Conservation (phyloP, 2,888 invertebrate genomes). For the Ypsolopha sequella region DNA sequence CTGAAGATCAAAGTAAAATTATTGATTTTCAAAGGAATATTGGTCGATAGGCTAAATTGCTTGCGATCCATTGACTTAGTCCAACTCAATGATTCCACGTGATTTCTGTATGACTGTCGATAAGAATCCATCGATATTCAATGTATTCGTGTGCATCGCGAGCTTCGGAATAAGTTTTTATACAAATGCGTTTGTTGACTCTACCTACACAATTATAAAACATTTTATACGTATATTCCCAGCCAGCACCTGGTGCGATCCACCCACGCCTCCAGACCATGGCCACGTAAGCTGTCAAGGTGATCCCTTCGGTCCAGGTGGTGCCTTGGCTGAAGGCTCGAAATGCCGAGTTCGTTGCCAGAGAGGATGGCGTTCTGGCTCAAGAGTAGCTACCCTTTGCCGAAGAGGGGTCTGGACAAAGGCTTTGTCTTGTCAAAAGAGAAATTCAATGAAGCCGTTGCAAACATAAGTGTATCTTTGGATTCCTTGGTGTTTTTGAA, state of each 20-base stretch:
- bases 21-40: no score
- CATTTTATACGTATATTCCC: background rate
- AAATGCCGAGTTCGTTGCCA: constrained; percentile 44
- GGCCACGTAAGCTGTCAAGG: constrained; percentile 49
- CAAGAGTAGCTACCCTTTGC: constrained; percentile 28
- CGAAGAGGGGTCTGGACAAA: constrained; percentile 46
- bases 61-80: no score
- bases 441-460: no score
- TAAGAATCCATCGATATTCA: background rate
- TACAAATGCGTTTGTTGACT: constrained; percentile 7
- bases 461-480: no score
- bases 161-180: background rate
- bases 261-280: constrained; percentile 33
- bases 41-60: no score
- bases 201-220: background rate
- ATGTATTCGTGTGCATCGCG: background rate
- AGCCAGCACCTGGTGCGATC: constrained; percentile 43
- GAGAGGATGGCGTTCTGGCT: constrained; percentile 31
- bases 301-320: constrained; percentile 16
- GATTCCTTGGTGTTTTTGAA: no score
- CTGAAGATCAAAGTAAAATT: no score
- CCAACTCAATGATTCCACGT: no score
- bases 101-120: no score
- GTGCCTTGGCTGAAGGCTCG: constrained; percentile 40
- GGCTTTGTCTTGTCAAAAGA: background rate